Conservation (phyloP, 2,888 invertebrate species). For the Abrostola triplasia region DNA sequence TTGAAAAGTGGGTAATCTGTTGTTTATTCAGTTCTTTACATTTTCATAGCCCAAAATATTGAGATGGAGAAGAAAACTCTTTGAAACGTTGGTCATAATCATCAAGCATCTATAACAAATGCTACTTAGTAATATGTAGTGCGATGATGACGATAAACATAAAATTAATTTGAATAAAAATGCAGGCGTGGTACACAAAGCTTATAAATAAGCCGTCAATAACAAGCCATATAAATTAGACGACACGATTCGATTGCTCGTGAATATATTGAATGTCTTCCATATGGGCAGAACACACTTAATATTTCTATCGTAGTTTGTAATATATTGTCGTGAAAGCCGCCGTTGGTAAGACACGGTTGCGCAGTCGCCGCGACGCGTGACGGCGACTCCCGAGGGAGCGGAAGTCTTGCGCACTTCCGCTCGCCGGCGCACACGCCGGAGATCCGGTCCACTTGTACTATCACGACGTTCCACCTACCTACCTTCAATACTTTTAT, state of each 20-base stretch:
- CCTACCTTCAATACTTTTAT: slow-evolving; percentile 32
- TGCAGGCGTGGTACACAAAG: background rate
- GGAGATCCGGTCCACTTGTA: slow-evolving; percentile 81
- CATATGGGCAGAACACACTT: slow-evolving; percentile 26
- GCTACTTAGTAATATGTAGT: too few relatives aligned
- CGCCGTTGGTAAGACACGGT: slow-evolving; percentile 69
- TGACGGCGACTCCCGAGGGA: slow-evolving; percentile 83
- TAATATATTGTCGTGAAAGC: slow-evolving; percentile 67
- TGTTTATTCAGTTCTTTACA: too few relatives aligned
- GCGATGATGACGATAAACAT: background rate
- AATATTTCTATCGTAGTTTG: slow-evolving; percentile 39
- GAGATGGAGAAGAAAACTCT: too few relatives aligned
- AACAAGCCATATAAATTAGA: slow-evolving; percentile 9
- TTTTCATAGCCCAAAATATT: too few relatives aligned
- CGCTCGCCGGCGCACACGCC: slow-evolving; percentile 74
- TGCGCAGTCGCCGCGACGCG: slow-evolving; percentile 72
- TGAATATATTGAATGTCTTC: slow-evolving; percentile 19
- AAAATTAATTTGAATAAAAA: background rate
- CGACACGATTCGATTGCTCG: slow-evolving; percentile 2
- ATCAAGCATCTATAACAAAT: too few relatives aligned
- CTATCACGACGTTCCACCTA: slow-evolving; percentile 64
- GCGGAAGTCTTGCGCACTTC: slow-evolving; percentile 87
- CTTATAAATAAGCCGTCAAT: slow-evolving; percentile 14
- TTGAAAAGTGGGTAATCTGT: too few relatives aligned
- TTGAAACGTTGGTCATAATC: too few relatives aligned